phyloP scores from a whole-genome alignment of 2,113 vertebrate species.

The Eublepharis macularius region DNA sequence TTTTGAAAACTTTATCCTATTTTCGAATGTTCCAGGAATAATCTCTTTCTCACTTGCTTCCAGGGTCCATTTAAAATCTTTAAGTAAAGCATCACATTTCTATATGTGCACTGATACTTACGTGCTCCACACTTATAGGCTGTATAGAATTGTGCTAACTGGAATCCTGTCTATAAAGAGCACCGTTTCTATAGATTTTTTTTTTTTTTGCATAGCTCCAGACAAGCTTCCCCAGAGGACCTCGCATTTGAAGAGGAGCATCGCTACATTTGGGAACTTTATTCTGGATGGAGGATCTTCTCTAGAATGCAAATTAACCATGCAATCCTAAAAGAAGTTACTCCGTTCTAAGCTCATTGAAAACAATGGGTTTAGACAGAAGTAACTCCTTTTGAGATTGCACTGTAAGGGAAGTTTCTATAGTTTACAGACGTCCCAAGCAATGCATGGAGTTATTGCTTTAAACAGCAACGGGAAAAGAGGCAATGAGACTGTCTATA shows the following conservation, averaged over 20 bases:
- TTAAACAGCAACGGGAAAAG: not conserved
- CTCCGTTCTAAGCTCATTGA: too few species aligned
- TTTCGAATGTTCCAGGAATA: not conserved
- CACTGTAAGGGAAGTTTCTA: too few species aligned
- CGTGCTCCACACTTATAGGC: too few species aligned
- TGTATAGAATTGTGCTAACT: not conserved
- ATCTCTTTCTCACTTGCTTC: not conserved
- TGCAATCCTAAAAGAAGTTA: too few species aligned
- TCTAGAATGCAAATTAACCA: not conserved
- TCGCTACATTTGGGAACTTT: not conserved
- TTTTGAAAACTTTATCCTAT: not conserved
- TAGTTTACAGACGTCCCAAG: not conserved
- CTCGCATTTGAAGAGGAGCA: not conserved
- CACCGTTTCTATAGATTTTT: not conserved
- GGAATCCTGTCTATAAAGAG: not conserved
- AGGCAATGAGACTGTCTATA: too few species aligned
- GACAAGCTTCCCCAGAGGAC: not conserved
- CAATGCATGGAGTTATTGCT: not conserved
- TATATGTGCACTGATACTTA: not conserved
- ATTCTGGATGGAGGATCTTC: not conserved
- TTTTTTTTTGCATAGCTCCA: too few species aligned
- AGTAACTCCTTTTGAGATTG: too few species aligned
- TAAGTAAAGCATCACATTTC: not conserved
- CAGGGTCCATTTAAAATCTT: not conserved
- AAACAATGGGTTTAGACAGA: too few species aligned